A percentile compares a stretch with the other conserved stretches of the same genome.
Conservation (phyloP, 2,113 vertebrate species). For the Pachypanchax playfairii region DNA sequence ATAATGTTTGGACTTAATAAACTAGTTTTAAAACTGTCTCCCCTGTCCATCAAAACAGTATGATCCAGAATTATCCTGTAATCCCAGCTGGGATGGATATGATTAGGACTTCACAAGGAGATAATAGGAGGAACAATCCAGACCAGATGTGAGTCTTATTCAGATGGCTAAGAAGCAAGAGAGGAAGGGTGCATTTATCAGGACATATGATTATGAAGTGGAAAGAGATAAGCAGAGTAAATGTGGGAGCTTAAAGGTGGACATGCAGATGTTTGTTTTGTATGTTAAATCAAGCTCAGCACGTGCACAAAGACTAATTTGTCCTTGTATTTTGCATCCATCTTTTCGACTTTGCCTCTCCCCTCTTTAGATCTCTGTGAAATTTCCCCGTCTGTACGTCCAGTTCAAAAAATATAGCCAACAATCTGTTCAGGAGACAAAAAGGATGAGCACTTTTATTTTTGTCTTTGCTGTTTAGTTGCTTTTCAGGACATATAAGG, state of each 20-base stretch:
- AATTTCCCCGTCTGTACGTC: slow-evolving; percentile 49
- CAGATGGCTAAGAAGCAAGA: slow-evolving; percentile 15
- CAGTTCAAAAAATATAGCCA: slow-evolving; percentile 32
- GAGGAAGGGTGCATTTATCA: slow-evolving; percentile 41
- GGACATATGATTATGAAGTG: slow-evolving; percentile 43
- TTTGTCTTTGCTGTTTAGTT: slow-evolving; percentile 26
- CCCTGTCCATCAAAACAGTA: slow-evolving; percentile 61
- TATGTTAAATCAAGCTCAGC: slow-evolving; percentile 11
- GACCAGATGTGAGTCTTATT: slow-evolving; percentile 64
- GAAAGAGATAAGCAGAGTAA: slow-evolving; percentile 42
- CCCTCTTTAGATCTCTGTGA: slow-evolving; percentile 46
- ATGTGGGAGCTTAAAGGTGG: slow-evolving; percentile 26
- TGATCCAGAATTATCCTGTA: slow-evolving; percentile 63
- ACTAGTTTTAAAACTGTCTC: slow-evolving; percentile 32
- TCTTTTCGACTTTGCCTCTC: slow-evolving; percentile 39
- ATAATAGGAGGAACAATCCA: slow-evolving; percentile 66
- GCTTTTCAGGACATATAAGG: slow-evolving; percentile 48
- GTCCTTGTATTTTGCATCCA: slow-evolving; percentile 23
- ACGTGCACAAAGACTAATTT: slow-evolving; percentile 21
- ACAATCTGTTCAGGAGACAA: slow-evolving; percentile 47
- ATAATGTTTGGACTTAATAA: slow-evolving; percentile 52
- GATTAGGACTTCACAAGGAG: slow-evolving; percentile 68
- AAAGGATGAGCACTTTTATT: slow-evolving; percentile 42
- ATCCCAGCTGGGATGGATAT: slow-evolving; percentile 48
- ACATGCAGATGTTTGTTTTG: slow-evolving; percentile 21